Conservation (phyloP, 2,113 vertebrate genomes). For the Canis aureus region DNA sequence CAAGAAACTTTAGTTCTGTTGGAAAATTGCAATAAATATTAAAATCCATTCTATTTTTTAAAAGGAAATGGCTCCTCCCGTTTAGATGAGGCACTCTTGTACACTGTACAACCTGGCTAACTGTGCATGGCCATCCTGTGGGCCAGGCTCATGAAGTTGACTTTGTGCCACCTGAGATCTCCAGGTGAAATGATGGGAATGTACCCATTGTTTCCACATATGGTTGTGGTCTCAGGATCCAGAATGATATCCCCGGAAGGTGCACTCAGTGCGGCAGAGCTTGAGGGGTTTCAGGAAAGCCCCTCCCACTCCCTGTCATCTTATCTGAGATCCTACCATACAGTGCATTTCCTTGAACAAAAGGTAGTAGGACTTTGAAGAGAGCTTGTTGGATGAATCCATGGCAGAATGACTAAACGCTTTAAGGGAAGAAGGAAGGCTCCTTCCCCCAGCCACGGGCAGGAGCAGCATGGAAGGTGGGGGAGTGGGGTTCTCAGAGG, state of each 20-base stretch:
- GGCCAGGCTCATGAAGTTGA: fast-evolving
- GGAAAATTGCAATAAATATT: not conserved
- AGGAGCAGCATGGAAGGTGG: fast-evolving
- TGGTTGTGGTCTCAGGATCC: fast-evolving
- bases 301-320: fast-evolving
- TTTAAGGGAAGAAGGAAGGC: too few species aligned
- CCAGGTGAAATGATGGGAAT: fast-evolving
- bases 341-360: fast-evolving
- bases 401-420: fast-evolving
- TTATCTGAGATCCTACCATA: not conserved
- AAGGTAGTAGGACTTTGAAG: fast-evolving
- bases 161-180: fast-evolving
- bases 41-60: not conserved
- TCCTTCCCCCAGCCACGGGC: fast-evolving
- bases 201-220: fast-evolving
- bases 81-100: not conserved
- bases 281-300: not conserved
- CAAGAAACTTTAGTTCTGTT: not conserved
- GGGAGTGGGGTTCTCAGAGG: fast-evolving
- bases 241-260: not conserved
- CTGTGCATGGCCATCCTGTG: fast-evolving
- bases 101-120: not conserved
- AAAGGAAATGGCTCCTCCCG: not conserved
- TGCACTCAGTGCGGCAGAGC: not conserved
- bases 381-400: not conserved